Evolutionary conservation across 2,113 vertebrate species (phyloP).

Genomic region (Alouatta palliata): DNA sequence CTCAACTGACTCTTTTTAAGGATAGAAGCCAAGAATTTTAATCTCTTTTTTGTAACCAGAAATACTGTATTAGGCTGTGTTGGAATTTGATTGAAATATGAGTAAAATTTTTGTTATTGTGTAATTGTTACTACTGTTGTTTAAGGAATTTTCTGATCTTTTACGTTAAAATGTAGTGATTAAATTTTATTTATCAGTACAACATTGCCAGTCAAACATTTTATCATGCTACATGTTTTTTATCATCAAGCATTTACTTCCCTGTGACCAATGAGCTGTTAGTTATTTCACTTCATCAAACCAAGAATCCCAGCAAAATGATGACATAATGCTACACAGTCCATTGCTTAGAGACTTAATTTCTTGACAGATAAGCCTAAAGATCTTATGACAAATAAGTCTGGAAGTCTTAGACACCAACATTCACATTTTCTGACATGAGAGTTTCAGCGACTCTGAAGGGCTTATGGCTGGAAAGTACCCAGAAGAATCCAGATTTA

Average conservation of each 20-base stretch:
- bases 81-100: background rate
- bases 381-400: background rate
- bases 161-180: background rate
- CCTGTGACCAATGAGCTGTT: background rate
- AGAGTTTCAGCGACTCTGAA: background rate
- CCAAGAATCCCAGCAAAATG: background rate
- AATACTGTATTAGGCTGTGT: background rate
- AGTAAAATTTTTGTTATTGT: background rate
- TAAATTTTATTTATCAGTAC: background rate
- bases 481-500: background rate
- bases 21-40: background rate
- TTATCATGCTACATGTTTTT: background rate
- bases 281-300: background rate
- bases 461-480: background rate
- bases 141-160: background rate
- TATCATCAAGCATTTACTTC: background rate
- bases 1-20: background rate
- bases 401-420: too few species aligned
- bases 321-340: accelerated
- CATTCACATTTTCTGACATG: background rate
- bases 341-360: background rate
- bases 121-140: background rate
- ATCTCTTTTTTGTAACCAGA: background rate
- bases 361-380: background rate
- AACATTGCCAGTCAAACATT: background rate